These are phyloP conservation scores for Clarias laeviceps DNA, from an alignment of 2,797 vertebrate species.

Conservation along the genomic window DNA sequence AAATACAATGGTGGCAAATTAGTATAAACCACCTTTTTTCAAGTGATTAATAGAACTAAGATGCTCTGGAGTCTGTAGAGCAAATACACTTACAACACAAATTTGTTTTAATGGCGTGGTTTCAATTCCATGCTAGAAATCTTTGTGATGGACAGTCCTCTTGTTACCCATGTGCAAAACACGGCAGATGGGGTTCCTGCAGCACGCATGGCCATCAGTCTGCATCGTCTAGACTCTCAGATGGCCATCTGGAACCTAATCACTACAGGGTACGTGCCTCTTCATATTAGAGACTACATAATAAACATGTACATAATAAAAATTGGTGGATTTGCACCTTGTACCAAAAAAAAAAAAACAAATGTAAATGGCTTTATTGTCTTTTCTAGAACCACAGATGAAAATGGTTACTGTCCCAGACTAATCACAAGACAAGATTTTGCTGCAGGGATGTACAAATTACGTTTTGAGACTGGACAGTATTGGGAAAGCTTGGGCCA, in stretches of 20 bases:
- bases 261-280: slow-evolving; percentile 60
- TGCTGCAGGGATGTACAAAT: slow-evolving; percentile 81
- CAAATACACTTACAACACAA: neutral
- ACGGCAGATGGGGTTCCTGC: slow-evolving; percentile 70
- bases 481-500: slow-evolving; percentile 82
- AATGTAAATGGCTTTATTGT: neutral
- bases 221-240: slow-evolving; percentile 70
- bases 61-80: neutral
- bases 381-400: slow-evolving; percentile 75
- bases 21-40: neutral
- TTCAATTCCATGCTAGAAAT: slow-evolving; percentile 13
- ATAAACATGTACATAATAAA: neutral
- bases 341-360: neutral
- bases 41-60: neutral
- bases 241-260: slow-evolving; percentile 72
- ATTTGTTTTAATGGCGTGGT: neutral
- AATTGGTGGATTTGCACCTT: neutral
- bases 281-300: neutral
- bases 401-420: slow-evolving; percentile 77
- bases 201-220: slow-evolving; percentile 66
- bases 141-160: slow-evolving; percentile 57
- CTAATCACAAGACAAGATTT: slow-evolving; percentile 68
- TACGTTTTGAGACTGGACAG: slow-evolving; percentile 81
- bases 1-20: neutral
- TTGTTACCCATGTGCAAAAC: slow-evolving; percentile 75